phyloP scores from a whole-genome alignment of 1,140 invertebrate genomes.

The Metopolophium dirhodum region DNA sequence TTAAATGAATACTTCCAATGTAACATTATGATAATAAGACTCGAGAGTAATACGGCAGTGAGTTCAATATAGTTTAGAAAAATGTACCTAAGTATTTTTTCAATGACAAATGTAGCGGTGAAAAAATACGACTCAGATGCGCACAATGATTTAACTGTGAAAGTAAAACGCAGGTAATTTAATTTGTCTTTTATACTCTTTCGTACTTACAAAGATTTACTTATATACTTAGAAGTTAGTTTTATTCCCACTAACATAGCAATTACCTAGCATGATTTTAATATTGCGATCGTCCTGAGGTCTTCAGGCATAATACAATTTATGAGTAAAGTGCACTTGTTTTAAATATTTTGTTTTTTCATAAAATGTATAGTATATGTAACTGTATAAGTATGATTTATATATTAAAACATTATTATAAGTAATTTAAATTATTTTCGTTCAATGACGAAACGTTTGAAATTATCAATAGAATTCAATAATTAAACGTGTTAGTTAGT shows the following conservation, averaged over 20 bases:
- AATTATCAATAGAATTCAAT: background rate
- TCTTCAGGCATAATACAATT: background rate
- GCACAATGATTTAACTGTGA: background rate
- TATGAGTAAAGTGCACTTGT: background rate
- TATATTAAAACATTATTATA: too few relatives aligned
- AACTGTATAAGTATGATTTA: background rate
- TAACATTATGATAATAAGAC: background rate
- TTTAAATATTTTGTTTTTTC: too few relatives aligned
- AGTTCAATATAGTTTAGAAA: background rate
- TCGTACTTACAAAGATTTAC: background rate
- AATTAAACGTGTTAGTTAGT: background rate
- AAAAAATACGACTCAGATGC: background rate
- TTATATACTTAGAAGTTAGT: background rate
- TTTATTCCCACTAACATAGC: background rate
- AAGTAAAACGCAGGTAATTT: background rate
- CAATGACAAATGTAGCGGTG: too few relatives aligned
- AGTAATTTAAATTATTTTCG: too few relatives aligned
- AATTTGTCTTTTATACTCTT: background rate
- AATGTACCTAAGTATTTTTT: background rate
- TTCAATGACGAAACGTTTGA: too few relatives aligned
- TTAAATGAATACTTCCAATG: background rate
- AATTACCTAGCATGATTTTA: background rate
- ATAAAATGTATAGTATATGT: background rate
- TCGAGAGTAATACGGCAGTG: background rate
- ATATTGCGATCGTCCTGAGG: background rate